Percentiles rank a stretch among this genome's conserved stretches.
Evolutionary conservation across 2,888 invertebrate species (phyloP).

Genomic region (Polydesmus complanatus): DNA sequence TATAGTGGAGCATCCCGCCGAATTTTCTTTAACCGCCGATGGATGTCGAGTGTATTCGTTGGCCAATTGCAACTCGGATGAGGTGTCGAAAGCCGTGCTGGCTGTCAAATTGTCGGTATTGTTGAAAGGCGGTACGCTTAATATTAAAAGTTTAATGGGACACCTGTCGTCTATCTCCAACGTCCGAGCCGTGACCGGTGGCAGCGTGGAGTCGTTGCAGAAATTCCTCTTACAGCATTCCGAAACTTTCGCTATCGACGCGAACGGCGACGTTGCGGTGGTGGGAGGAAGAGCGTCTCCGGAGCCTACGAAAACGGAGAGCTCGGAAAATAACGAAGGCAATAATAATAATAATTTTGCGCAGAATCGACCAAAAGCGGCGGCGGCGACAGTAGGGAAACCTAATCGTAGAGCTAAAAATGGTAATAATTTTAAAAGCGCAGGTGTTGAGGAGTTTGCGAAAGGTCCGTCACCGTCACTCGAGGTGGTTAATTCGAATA

Average conservation of each 20-base stretch:
- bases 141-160: not conserved
- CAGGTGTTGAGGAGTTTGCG: too few relatives aligned
- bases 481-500: not conserved
- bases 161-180: not conserved
- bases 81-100: not conserved
- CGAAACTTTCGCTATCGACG: not conserved
- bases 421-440: too few relatives aligned
- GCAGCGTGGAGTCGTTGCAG: not conserved
- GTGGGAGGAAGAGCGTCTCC: not conserved
- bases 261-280: not conserved
- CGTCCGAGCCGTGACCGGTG: not conserved
- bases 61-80: not conserved
- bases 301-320: not conserved
- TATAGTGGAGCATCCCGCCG: not conserved
- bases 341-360: too few relatives aligned
- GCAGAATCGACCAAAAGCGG: not conserved
- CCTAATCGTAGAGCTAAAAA: too few relatives aligned
- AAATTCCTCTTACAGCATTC: not conserved
- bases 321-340: too few relatives aligned
- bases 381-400: too few relatives aligned
- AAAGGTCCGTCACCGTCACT: too few relatives aligned
- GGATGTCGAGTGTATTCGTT: not conserved
- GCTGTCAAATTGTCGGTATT: not conserved
- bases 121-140: not conserved
- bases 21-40: not conserved